phyloP scores from a whole-genome alignment of 37 sponge, comb jelly and placozoan species.

The Petrosia ficiformis region DNA sequence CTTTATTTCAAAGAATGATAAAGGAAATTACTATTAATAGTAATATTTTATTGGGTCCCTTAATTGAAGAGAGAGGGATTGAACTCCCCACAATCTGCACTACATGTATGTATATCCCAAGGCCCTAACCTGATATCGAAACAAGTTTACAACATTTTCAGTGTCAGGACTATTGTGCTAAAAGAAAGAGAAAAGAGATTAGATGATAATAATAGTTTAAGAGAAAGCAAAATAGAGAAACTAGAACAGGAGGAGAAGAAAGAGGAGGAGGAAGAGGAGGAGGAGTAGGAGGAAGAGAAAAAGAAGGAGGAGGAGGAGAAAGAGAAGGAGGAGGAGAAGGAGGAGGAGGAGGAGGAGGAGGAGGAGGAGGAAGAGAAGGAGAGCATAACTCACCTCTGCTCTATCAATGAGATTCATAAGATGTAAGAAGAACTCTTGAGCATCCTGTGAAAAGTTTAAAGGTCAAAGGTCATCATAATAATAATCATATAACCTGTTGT shows the following conservation, averaged over 20 bases:
- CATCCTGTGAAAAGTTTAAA: slow-evolving; percentile 51
- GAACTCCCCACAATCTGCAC: no score
- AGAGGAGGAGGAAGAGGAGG: not conserved
- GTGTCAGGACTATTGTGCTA: not conserved
- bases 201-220: not conserved
- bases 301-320: not conserved
- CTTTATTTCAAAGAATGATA: no score
- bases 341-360: no score
- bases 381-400: slow-evolving; percentile 22
- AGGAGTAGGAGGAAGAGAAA: no score
- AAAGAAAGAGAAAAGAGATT: not conserved
- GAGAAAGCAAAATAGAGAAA: not conserved
- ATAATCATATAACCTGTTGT: slow-evolving; percentile 57
- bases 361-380: no score
- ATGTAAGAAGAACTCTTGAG: slow-evolving; percentile 85
- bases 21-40: no score
- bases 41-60: no score
- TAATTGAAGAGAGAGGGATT: no score
- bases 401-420: slow-evolving; percentile 64
- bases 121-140: not conserved
- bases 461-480: not conserved
- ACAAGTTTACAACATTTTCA: not conserved
- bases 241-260: not conserved
- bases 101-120: not conserved
- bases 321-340: not conserved